Base-by-base conservation (phyloP, 2,797 vertebrate genomes). In the Sebastes minor region DNA sequence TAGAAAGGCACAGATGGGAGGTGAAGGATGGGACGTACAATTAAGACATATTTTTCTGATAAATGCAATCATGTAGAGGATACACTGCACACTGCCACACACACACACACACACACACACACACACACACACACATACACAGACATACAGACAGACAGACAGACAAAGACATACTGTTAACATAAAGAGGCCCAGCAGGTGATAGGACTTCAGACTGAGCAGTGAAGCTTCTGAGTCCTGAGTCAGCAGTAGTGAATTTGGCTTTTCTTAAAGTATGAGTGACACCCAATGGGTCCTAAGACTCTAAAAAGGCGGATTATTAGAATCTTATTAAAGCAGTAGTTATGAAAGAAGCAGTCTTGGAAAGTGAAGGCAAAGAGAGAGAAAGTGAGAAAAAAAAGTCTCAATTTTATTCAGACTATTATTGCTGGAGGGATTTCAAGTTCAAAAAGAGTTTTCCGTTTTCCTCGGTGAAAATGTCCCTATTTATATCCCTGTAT, bases 291-390 rank as follows among this genome's bases (percentile, higher is more conserved):
- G 72, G 49, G 66, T 68, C 33, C 52, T 35, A 80, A 89, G 75
- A 76, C 78, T 85, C 80, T 60, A 81, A 83, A 83, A 87, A 71
- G 61, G 74, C 22, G 52, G 86, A 90, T 91, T 90, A 87, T 71
- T 52, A 69, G 38, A 90, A 89, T 91, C 79, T 87, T 86, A 87
- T 90, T 89, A 85, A 81, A 87, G 77, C 72, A 68, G 76, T 16
- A 70, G 65, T 78, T 82, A 75, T 86, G 72, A 85, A 84, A 65
- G 71, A 61, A 27, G 71, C 25, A 67, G 63, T 53, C 42, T 57
- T 35, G 22, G 67, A 73, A 73, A 76, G 35, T 42, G 11, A 67
- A 64, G 33, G 52, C 25, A 75, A 10, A 71, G 25, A 71, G 55
- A 60, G 23, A 71, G 18, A 59, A 23, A 23, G 12, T 9, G 30